Conservation (phyloP, 2,113 vertebrate species). For the Scomber japonicus region DNA sequence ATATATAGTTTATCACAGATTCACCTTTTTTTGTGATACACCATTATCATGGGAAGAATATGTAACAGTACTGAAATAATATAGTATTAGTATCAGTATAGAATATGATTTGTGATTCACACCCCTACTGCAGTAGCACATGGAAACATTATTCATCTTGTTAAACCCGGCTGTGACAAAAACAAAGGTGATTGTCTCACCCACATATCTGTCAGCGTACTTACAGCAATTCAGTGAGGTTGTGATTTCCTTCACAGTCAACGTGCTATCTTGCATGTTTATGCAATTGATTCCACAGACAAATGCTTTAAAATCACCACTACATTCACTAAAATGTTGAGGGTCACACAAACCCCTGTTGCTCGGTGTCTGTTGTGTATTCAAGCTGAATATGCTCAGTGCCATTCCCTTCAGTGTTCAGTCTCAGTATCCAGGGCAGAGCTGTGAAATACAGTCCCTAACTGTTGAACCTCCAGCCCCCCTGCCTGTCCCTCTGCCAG, state of each 20-base stretch:
- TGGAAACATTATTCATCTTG: neutral
- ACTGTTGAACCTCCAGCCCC: conserved; percentile 48
- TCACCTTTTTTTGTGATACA: too few relatives aligned
- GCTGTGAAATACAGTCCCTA: conserved; percentile 37
- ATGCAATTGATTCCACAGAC: conserved; percentile 29
- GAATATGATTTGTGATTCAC: too few relatives aligned
- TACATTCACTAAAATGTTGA: conserved; percentile 53
- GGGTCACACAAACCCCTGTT: conserved; percentile 37
- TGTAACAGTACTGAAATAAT: too few relatives aligned
- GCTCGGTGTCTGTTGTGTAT: conserved; percentile 41
- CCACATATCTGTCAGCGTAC: neutral
- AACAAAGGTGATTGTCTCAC: neutral
- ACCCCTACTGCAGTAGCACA: neutral
- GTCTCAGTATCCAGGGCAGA: neutral
- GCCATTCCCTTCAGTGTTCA: conserved; percentile 22
- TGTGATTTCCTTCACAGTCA: neutral
- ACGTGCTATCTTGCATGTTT: conserved; percentile 15
- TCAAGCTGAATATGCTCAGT: conserved; percentile 36
- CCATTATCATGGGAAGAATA: too few relatives aligned
- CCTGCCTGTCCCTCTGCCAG: conserved; percentile 17
- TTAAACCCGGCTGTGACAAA: neutral
- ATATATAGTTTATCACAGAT: too few relatives aligned
- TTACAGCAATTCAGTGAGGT: neutral
- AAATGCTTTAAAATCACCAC: conserved; percentile 16
- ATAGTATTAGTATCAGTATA: too few relatives aligned